A percentile compares a stretch with the other conserved stretches of the same genome.
Evolutionary conservation across 2,888 invertebrate species (phyloP).

Genomic region (Calephelis perditalis): DNA sequence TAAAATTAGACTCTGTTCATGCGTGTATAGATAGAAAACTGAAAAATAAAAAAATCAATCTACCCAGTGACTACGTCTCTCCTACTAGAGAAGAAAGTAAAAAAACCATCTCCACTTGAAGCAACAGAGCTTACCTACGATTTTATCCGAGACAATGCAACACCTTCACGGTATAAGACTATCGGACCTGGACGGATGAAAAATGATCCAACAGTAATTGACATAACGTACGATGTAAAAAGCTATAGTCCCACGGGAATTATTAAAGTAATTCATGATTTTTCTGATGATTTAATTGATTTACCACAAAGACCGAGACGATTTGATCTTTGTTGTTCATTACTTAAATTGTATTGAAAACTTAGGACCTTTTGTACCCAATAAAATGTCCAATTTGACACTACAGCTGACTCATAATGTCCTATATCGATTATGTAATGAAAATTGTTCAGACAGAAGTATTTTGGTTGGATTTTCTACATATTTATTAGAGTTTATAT

Average conservation of each 20-base stretch:
- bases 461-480: too few species aligned
- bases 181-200: too few species aligned
- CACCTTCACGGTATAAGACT: too few species aligned
- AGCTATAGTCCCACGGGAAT: slow-evolving; percentile 6
- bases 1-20: slow-evolving; percentile 10
- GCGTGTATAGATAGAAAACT: slow-evolving; percentile 12
- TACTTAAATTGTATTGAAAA: too few species aligned
- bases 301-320: slow-evolving; percentile 13
- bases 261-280: slow-evolving; percentile 14
- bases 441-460: too few species aligned
- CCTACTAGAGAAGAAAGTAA: slow-evolving; percentile 8
- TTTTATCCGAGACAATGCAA: slow-evolving; percentile 14
- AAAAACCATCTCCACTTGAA: slow-evolving; percentile 7
- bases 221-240: slow-evolving; percentile 7
- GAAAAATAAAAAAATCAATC: slow-evolving; percentile 8
- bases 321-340: too few species aligned
- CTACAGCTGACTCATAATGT: too few species aligned
- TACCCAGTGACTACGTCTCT: slow-evolving; percentile 10
- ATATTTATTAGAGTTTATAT: too few species aligned
- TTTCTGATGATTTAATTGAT: slow-evolving; percentile 10
- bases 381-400: too few species aligned
- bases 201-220: too few species aligned
- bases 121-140: slow-evolving; percentile 7
- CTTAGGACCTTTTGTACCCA: too few species aligned
- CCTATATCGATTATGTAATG: too few species aligned